Percentiles rank a stretch among this genome's conserved stretches.
phyloP scores from a whole-genome alignment of 1,140 invertebrate species.

The Steinernema feltiae region DNA sequence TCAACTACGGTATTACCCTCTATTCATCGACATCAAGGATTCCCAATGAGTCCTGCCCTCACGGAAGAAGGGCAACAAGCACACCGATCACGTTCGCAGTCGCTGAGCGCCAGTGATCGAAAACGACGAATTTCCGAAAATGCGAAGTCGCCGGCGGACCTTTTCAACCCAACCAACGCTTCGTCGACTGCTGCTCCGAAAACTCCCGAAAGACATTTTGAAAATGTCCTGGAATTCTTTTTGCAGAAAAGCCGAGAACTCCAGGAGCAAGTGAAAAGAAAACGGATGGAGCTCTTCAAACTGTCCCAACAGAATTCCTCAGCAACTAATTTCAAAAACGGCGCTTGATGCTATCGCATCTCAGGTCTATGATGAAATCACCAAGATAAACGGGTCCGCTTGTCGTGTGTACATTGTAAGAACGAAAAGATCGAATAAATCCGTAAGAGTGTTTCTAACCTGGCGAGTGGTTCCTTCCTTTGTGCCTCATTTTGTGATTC shows the following conservation, averaged over 20 bases:
- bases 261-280: background rate
- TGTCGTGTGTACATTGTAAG: background rate
- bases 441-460: no score
- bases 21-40: background rate
- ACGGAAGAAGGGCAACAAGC: background rate
- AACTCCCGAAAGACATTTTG: background rate
- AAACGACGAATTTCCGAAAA: background rate
- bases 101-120: background rate
- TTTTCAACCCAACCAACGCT: background rate
- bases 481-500: no score
- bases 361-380: background rate
- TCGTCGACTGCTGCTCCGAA: background rate
- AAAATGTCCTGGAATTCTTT: background rate
- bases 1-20: background rate
- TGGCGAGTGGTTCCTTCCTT: no score
- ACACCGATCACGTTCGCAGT: background rate
- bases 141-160: background rate
- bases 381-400: background rate
- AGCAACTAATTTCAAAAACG: background rate
- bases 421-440: background rate
- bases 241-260: background rate
- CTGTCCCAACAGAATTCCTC: background rate
- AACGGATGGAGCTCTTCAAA: background rate
- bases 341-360: background rate
- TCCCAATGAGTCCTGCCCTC: background rate